A percentile compares a stretch with the other conserved stretches of the same genome.
phyloP scores from a whole-genome alignment of 1,140 invertebrate species.

The Probaryconus sp. region DNA sequence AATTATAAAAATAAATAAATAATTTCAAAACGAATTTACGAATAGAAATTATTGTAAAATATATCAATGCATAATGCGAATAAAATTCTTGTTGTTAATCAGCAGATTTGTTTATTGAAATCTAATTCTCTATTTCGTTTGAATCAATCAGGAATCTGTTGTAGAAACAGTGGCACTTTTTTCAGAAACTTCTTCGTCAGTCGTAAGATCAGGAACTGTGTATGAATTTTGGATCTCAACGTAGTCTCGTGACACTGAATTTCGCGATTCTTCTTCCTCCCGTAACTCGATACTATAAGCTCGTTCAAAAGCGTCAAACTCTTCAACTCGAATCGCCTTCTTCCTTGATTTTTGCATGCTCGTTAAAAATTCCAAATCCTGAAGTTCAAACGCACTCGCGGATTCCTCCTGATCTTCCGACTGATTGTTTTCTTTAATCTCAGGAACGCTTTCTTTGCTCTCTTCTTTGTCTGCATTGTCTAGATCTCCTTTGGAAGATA shows the following conservation, averaged over 20 bases:
- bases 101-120: too few relatives aligned
- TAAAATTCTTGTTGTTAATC: too few relatives aligned
- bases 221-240: too few relatives aligned
- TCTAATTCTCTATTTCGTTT: too few relatives aligned
- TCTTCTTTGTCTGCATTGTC: constrained; percentile 17
- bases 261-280: constrained; percentile 37
- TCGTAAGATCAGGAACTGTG: too few relatives aligned
- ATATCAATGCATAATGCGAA: too few relatives aligned
- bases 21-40: too few relatives aligned
- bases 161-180: too few relatives aligned
- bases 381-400: constrained; percentile 46
- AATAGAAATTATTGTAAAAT: too few relatives aligned
- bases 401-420: constrained; percentile 46
- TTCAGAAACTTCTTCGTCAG: too few relatives aligned
- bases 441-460: constrained; percentile 27
- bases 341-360: constrained; percentile 10
- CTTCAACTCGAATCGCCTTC: constrained; percentile 33
- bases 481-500: constrained; percentile 22
- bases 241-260: constrained; percentile 25
- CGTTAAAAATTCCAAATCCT: constrained; percentile 42
- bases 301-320: constrained; percentile 45
- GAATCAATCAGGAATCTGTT: too few relatives aligned
- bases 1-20: too few relatives aligned
- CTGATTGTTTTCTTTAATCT: constrained; percentile 11
- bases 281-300: constrained; percentile 15